These are phyloP conservation scores for Dicycla oo DNA, from an alignment of 2,888 invertebrate species.

Conservation along the genomic window DNA sequence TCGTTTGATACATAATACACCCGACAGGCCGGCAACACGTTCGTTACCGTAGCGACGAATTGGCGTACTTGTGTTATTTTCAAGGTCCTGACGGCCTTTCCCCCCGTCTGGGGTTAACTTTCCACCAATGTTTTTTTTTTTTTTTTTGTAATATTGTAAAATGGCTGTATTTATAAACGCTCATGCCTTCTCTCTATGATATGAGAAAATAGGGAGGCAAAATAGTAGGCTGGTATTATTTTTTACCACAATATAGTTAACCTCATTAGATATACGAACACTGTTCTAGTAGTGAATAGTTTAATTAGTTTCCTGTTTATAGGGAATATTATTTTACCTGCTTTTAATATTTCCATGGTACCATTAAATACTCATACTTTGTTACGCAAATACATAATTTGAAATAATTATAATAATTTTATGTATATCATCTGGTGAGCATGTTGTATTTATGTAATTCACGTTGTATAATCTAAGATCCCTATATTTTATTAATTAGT, in stretches of 20 bases:
- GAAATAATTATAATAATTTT: constrained; percentile 3
- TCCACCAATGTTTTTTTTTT: constrained; percentile 11
- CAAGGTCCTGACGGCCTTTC: constrained; percentile 80
- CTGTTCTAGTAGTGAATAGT: not conserved
- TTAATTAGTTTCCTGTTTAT: not conserved
- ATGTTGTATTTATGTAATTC: constrained; percentile 10
- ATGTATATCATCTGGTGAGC: constrained; percentile 11
- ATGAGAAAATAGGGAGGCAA: not conserved
- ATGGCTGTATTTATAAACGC: not conserved
- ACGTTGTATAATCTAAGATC: constrained; percentile 23
- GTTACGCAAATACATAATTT: constrained; percentile 4
- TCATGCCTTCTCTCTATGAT: not conserved
- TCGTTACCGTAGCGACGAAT: constrained; percentile 68
- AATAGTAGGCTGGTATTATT: not conserved
- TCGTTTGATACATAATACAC: constrained; percentile 48
- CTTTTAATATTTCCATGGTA: not conserved
- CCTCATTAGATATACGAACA: not conserved
- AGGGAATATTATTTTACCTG: not conserved
- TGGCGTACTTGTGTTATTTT: constrained; percentile 72
- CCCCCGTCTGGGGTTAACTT: constrained; percentile 54
- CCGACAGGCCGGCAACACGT: constrained; percentile 63
- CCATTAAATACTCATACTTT: not conserved
- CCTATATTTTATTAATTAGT: constrained; percentile 7
- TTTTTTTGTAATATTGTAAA: not conserved
- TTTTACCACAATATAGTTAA: not conserved